These are phyloP conservation scores for Drosophila hamatofila DNA, from an alignment of 2,888 invertebrate species.

Conservation along the genomic window DNA sequence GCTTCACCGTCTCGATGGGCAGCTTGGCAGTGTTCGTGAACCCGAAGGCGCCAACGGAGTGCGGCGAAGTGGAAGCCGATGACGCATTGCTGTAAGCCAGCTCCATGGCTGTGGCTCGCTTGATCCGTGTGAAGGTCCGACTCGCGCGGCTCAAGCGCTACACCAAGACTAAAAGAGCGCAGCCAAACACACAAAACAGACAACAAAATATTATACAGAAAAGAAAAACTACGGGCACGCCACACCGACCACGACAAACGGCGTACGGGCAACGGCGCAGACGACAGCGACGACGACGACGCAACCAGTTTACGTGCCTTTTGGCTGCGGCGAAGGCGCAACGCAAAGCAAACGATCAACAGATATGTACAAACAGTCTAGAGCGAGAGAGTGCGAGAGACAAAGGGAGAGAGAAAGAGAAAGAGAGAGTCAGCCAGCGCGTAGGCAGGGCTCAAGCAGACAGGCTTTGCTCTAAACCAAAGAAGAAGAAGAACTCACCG, in stretches of 20 bases:
- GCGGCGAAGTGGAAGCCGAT: constrained; percentile 57
- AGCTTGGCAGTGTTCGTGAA: constrained; percentile 80
- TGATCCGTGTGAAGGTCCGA: constrained; percentile 48
- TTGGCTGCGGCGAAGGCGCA: constrained; percentile 68
- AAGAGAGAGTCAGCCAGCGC: constrained; percentile 5
- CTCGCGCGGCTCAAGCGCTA: constrained; percentile 77
- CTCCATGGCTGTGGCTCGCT: constrained; percentile 51
- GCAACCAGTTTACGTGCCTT: constrained; percentile 81
- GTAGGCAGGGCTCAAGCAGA: constrained; percentile 34
- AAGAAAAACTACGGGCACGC: constrained; percentile 71
- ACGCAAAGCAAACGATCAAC: constrained; percentile 37
- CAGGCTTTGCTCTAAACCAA: constrained; percentile 44
- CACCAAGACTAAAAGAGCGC: constrained; percentile 71
- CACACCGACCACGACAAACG: constrained; percentile 51
- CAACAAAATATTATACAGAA: constrained; percentile 32
- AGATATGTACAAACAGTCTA: constrained; percentile 7
- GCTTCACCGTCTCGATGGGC: constrained; percentile 78
- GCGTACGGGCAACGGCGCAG: constrained; percentile 44
- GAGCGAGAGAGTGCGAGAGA: constrained; percentile 7
- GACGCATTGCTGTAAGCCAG: constrained; percentile 74
- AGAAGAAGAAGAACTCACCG: constrained; percentile 48
- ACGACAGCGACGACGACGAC: constrained; percentile 32
- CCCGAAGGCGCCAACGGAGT: constrained; percentile 51
- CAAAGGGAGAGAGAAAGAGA: not conserved
- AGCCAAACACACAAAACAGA: constrained; percentile 25